Evolutionary conservation across 2,113 vertebrate species (phyloP), one percentile per base, ranked within the genome.

Genomic region (Lepisosteus osseus): DNA sequence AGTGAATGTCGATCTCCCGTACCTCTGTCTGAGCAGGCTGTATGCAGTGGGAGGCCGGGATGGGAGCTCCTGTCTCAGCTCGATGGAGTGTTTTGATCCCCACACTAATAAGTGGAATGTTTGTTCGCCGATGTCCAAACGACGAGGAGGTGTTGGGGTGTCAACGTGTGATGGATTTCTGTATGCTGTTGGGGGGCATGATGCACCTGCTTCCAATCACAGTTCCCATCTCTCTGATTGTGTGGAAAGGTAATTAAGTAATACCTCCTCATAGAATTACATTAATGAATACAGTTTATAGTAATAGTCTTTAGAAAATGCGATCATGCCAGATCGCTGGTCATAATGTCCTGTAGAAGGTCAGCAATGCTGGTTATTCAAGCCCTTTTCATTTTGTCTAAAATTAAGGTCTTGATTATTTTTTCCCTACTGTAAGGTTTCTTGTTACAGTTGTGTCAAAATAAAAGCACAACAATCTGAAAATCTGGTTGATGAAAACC

Each of bases 161-260:
- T 94, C 96, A 0, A 95, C 95, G 0, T 95, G 95, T 86, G 97
- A 98, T 12, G 95, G 95, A 70, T 97, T 95, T 74, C 70, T 99
- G 65, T 99, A 98, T 4, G 95, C 95, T 0, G 93, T 98, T 4
- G 97, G 97, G 13, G 96, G 97, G 68, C 95, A 98, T 0, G 96
- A 98, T 41, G 95, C 95, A 4, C 95, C 96, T 4, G 94, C 97
- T n/a, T 96, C 97, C 79, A 98, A 94, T 83, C 92, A 96, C 83
- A 97, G 95, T 68, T 97, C 96, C 41, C 86, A 95, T 43, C 93
- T 99, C 57, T 97, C 96, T 0, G 94, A 97, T 75, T 98, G 94
- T 59, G 95, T 99, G 0, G 97, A 99, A 88, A 93, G 95, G 97
- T 99, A 81, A 64, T 76, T 66, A 54, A 1, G 1, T 5, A 67